Evolutionary conservation across 92 coral and sea anemone species (phyloP).

Genomic region (Porites cylindrica): DNA sequence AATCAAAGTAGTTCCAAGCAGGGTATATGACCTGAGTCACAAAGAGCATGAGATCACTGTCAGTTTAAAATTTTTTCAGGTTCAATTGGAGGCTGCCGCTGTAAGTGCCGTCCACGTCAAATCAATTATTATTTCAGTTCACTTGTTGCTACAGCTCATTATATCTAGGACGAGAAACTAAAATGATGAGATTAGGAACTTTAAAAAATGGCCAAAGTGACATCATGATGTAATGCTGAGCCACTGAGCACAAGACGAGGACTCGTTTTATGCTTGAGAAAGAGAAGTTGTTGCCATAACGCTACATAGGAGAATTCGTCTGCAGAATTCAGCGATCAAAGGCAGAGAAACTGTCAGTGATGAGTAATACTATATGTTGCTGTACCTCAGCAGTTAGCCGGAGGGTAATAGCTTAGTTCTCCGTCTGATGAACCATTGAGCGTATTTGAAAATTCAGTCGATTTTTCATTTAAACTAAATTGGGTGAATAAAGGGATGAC

Average conservation of each 20-base stretch:
- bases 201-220: background rate
- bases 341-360: background rate
- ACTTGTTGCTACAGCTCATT: slow-evolving; percentile 3
- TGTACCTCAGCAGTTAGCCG: too few species aligned
- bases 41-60: background rate
- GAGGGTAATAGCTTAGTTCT: too few species aligned
- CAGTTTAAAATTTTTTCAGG: background rate
- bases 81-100: background rate
- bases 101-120: slow-evolving; percentile 1
- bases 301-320: background rate
- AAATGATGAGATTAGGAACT: slow-evolving; percentile 10
- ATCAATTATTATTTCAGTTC: slow-evolving; percentile 1
- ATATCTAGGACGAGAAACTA: slow-evolving; percentile 1
- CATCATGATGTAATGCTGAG: background rate
- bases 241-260: background rate
- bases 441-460: too few species aligned
- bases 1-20: background rate
- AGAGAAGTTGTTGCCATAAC: background rate
- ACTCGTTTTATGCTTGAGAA: background rate
- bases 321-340: too few species aligned
- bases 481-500: too few species aligned
- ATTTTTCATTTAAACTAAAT: too few species aligned
- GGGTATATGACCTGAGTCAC: background rate
- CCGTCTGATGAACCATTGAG: too few species aligned
- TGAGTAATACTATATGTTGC: too few species aligned